Percentiles rank a stretch among this genome's conserved stretches.
Evolutionary conservation across 2,888 invertebrate genomes (phyloP).

Genomic region (Apodemia zela): DNA sequence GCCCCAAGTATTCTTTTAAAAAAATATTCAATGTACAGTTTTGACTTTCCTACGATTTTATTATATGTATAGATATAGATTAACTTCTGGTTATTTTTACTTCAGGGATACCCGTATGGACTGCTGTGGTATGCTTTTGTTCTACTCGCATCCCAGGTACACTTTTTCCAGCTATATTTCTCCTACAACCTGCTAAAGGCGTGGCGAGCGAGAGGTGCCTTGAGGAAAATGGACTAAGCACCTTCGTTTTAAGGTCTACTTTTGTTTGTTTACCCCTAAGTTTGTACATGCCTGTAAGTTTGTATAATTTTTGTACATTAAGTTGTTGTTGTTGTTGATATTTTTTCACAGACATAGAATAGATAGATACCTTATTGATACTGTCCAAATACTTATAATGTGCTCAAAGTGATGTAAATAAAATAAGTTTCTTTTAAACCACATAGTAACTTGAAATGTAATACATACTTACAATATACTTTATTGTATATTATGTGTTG

Average conservation of each 20-base stretch:
- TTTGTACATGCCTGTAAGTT: slow-evolving; percentile 7
- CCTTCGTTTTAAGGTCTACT: slow-evolving; percentile 13
- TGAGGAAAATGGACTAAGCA: slow-evolving; percentile 84
- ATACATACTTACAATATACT: too few species aligned
- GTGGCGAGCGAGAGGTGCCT: slow-evolving; percentile 88
- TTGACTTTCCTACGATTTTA: too few species aligned
- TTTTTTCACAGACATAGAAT: not conserved
- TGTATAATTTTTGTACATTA: not conserved
- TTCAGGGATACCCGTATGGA: slow-evolving; percentile 93
- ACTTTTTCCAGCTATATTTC: slow-evolving; percentile 91
- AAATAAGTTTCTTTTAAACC: too few species aligned
- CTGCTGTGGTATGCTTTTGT: slow-evolving; percentile 96
- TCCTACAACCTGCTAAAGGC: slow-evolving; percentile 90
- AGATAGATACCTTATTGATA: not conserved
- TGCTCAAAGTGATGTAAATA: too few species aligned
- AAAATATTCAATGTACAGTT: too few species aligned
- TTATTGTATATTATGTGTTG: too few species aligned
- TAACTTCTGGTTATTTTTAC: slow-evolving; percentile 28
- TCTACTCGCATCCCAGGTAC: slow-evolving; percentile 92
- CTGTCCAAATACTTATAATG: not conserved
- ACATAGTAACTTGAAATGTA: too few species aligned
- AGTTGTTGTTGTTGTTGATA: not conserved
- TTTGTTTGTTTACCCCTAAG: slow-evolving; percentile 6
- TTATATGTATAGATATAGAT: too few species aligned
- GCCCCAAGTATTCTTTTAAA: too few species aligned